Evolutionary conservation across 2,888 invertebrate species (phyloP).

Genomic region (Parnassius orleans): DNA sequence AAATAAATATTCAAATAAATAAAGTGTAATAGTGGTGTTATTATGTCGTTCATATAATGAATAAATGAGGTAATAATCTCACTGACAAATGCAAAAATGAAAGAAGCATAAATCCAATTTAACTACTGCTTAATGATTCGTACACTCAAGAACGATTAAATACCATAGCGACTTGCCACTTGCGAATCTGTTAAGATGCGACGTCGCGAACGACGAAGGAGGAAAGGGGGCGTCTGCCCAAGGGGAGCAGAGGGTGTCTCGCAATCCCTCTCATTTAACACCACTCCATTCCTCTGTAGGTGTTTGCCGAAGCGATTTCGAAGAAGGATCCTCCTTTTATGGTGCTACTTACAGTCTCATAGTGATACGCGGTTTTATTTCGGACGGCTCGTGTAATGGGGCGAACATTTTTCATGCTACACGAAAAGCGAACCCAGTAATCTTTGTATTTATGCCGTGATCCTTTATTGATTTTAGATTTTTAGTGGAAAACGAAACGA

Average conservation of each 20-base stretch:
- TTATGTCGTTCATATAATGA: no score
- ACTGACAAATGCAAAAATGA: not conserved
- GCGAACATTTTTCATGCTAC: slow-evolving; percentile 76
- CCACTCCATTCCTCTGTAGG: slow-evolving; percentile 76
- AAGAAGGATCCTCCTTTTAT: slow-evolving; percentile 75
- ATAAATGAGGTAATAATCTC: no score
- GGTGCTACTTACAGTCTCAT: slow-evolving; percentile 75
- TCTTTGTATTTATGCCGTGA: slow-evolving; percentile 80
- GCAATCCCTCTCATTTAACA: slow-evolving; percentile 81
- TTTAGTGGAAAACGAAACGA: slow-evolving; percentile 78
- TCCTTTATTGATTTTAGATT: slow-evolving; percentile 82
- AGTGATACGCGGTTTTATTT: slow-evolving; percentile 81
- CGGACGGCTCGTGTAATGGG: slow-evolving; percentile 74
- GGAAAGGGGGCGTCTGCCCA: slow-evolving; percentile 37
- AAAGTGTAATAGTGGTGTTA: no score
- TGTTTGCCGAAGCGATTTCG: slow-evolving; percentile 80
- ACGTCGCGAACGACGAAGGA: slow-evolving; percentile 45
- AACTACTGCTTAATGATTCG: slow-evolving; percentile 52
- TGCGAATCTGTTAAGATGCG: slow-evolving; percentile 64
- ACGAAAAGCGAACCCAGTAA: slow-evolving; percentile 72
- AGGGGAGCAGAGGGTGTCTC: slow-evolving; percentile 42
- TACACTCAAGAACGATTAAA: slow-evolving; percentile 54
- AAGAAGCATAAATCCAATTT: slow-evolving; percentile 31
- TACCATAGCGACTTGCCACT: slow-evolving; percentile 57
- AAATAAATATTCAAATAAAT: no score